phyloP scores from a whole-genome alignment of 1,140 invertebrate species.

The Holotrichia oblita region DNA sequence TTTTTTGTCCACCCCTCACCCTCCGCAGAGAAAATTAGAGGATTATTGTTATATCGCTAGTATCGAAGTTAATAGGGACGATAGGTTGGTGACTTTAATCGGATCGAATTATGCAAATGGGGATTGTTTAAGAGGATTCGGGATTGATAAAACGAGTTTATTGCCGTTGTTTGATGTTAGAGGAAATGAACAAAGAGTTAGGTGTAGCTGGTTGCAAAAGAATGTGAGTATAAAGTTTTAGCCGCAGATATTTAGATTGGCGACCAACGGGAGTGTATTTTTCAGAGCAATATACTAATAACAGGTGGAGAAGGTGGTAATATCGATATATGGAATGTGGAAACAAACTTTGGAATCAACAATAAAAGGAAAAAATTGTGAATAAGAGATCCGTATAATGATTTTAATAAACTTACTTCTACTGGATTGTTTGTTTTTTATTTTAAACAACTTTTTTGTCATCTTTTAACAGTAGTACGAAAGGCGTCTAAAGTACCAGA shows the following conservation, averaged over 20 bases:
- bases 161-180: slow-evolving; percentile 65
- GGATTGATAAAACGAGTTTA: slow-evolving; percentile 64
- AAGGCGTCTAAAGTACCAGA: no score
- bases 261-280: slow-evolving; percentile 39
- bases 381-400: no score
- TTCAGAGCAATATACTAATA: slow-evolving; percentile 67
- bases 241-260: no score
- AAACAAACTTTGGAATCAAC: slow-evolving; percentile 18
- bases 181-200: slow-evolving; percentile 73
- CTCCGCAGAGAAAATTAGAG: slow-evolving; percentile 67
- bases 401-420: no score
- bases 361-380: slow-evolving; percentile 15
- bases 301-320: slow-evolving; percentile 74
- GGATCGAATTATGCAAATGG: slow-evolving; percentile 70
- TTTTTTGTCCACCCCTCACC: no score
- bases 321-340: slow-evolving; percentile 69
- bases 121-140: slow-evolving; percentile 64
- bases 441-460: no score
- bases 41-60: slow-evolving; percentile 75
- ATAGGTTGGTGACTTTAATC: slow-evolving; percentile 67
- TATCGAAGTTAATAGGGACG: slow-evolving; percentile 61
- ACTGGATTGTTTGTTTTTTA: no score
- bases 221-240: slow-evolving; percentile 62
- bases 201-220: slow-evolving; percentile 70
- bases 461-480: no score